Conservation (phyloP, 2,888 invertebrate species). For the Athetis lepigone region DNA sequence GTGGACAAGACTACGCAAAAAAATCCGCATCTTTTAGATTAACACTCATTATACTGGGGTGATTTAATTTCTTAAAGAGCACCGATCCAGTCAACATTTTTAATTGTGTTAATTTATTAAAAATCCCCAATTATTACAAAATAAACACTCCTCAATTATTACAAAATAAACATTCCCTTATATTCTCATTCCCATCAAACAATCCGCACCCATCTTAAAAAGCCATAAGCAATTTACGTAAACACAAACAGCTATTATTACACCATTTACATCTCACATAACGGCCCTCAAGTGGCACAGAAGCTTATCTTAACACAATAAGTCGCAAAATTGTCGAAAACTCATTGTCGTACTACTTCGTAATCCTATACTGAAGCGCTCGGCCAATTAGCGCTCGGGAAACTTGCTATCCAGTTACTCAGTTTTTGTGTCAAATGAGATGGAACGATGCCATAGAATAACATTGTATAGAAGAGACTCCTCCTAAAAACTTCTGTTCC, state of each 20-base stretch:
- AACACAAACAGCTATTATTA: constrained; percentile 25
- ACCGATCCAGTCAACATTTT: not conserved
- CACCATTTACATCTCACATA: constrained; percentile 19
- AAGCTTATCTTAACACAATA: constrained; percentile 43
- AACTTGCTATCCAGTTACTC: constrained; percentile 80
- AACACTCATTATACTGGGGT: too few species aligned
- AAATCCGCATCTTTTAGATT: too few species aligned
- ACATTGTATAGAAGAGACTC: constrained; percentile 9
- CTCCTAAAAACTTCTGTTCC: not conserved
- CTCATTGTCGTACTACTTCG: constrained; percentile 72
- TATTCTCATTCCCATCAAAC: not conserved
- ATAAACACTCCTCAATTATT: not conserved
- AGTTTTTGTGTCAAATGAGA: constrained; percentile 80
- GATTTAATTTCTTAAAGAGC: too few species aligned
- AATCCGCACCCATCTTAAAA: constrained; percentile 25
- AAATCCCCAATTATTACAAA: not conserved
- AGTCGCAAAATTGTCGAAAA: constrained; percentile 46
- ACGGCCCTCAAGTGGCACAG: constrained; percentile 25
- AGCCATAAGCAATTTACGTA: constrained; percentile 30
- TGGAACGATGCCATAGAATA: constrained; percentile 50
- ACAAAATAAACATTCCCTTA: not conserved
- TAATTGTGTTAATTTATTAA: too few species aligned
- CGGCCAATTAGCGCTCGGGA: constrained; percentile 83
- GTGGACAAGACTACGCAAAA: too few species aligned
- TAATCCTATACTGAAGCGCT: constrained; percentile 80